Evolutionary conservation across 2,113 vertebrate genomes (phyloP), one percentile per base, ranked within the genome.

Genomic region (Hyaena hyaena): DNA sequence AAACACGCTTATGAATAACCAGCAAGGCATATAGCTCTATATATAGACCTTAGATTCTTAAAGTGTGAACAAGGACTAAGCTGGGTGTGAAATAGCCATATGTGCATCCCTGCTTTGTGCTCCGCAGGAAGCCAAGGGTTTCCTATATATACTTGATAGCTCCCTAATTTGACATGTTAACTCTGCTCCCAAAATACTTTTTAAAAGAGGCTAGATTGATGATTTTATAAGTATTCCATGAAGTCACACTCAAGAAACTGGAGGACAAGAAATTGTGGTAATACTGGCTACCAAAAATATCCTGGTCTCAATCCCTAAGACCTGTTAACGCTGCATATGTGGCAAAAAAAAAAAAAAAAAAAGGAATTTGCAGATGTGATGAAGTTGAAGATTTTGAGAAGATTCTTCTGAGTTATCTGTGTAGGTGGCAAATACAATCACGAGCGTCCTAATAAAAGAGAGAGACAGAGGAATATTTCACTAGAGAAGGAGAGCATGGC

Each of bases 41-140:
- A 95, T 86, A 91, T 83, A 94, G 66, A 93, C 21, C 68, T 77
- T 39, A 73, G 16, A 87, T 66, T 79, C 21, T 69, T 92, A 19
- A 92, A 94, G n/a, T 91, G 73, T 91, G 73, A 96, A 68, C 94
- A 96, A 82, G 53, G 63, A 93, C 82, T 82, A 33, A 88, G 65
- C 39, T 95, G 48, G 31, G 45, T 74, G 12, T 19, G 55, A 90
- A 94, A 73, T 88, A 69, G 35, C 82, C 69, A 69, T 93, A 74
- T 96, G 85, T 73, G 45, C 28, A 55, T 68, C n/a, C 31, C 12
- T 35, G 65, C 10, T 96, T 90, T 3, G 0, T 74, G 9, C 28
- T 92, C 43, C 15, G 71, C 2, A 90, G 84, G 69, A 92, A 97
- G 61, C 88, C 53, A 35, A 35, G 0, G n/a, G 10, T 31, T 68